Conservation (phyloP, 2,888 invertebrate genomes). For the Hypsopygia costalis region DNA sequence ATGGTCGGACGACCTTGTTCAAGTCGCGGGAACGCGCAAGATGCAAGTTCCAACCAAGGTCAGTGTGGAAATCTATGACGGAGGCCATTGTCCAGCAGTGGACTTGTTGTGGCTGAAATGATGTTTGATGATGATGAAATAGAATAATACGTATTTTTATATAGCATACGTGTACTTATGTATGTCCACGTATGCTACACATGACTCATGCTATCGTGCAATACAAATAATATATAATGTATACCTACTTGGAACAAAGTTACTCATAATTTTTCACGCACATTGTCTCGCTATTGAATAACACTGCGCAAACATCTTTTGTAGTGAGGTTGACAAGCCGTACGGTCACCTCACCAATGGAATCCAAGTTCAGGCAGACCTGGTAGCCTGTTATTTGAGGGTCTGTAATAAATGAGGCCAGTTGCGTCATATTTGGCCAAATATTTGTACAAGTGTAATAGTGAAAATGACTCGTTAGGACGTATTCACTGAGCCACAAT, state of each 20-base stretch:
- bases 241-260: background rate
- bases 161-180: no score
- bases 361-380: background rate
- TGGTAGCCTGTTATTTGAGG: background rate
- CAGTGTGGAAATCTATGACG: no score
- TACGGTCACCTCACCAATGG: background rate
- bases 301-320: background rate
- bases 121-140: no score
- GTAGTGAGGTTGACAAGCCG: background rate
- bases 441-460: constrained; percentile 6
- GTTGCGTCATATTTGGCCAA: constrained; percentile 7
- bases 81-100: no score
- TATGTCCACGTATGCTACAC: no score
- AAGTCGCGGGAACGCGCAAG: no score
- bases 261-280: background rate
- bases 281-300: background rate
- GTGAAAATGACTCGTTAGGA: constrained; percentile 31
- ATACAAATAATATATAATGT: no score
- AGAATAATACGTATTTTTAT: no score
- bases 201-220: no score
- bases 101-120: no score
- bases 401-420: constrained; percentile 41
- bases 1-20: no score
- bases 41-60: no score
- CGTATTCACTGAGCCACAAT: constrained; percentile 42